Percentiles rank a stretch among this genome's conserved stretches.
Conservation (phyloP, 2,113 vertebrate species). For the Prietella phreatophila region DNA sequence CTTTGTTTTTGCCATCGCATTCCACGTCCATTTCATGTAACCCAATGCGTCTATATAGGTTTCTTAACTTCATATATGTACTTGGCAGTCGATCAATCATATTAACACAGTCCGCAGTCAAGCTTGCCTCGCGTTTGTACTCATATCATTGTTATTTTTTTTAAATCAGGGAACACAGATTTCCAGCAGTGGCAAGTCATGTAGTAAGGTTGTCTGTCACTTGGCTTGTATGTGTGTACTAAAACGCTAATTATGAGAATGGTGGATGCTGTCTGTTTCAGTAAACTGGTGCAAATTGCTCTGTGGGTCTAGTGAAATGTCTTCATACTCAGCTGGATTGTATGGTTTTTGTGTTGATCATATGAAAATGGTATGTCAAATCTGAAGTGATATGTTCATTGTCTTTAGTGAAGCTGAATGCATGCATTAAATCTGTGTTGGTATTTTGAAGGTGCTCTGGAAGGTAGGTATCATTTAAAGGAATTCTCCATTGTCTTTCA, state of each 20-base stretch:
- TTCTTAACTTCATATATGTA: slow-evolving; percentile 32
- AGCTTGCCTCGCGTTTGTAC: slow-evolving; percentile 26
- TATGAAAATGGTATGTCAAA: background rate
- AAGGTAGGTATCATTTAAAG: slow-evolving; percentile 26
- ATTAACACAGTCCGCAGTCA: slow-evolving; percentile 24
- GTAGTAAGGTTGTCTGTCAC: slow-evolving; percentile 6
- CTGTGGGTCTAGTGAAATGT: slow-evolving; percentile 35
- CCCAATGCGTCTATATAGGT: slow-evolving; percentile 19
- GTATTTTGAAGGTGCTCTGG: background rate
- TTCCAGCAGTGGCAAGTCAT: slow-evolving; percentile 10
- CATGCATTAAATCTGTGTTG: background rate
- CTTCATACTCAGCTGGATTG: slow-evolving; percentile 12
- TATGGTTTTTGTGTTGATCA: slow-evolving; percentile 31
- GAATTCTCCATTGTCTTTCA: slow-evolving; percentile 9
- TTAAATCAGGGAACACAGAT: slow-evolving; percentile 18
- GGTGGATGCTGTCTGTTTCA: slow-evolving; percentile 29
- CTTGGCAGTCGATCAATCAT: slow-evolving; percentile 31
- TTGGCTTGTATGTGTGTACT: slow-evolving; percentile 30
- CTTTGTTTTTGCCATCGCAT: slow-evolving; percentile 40
- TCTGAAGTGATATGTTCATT: slow-evolving; percentile 22
- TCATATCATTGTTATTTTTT: slow-evolving; percentile 8
- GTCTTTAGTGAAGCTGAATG: slow-evolving; percentile 15
- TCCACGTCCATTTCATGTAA: slow-evolving; percentile 47
- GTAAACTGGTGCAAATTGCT: slow-evolving; percentile 22
- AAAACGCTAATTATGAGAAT: slow-evolving; percentile 16